Base-by-base conservation (phyloP, 2,888 invertebrate genomes). In the Cataglyphis altisquamis region DNA sequence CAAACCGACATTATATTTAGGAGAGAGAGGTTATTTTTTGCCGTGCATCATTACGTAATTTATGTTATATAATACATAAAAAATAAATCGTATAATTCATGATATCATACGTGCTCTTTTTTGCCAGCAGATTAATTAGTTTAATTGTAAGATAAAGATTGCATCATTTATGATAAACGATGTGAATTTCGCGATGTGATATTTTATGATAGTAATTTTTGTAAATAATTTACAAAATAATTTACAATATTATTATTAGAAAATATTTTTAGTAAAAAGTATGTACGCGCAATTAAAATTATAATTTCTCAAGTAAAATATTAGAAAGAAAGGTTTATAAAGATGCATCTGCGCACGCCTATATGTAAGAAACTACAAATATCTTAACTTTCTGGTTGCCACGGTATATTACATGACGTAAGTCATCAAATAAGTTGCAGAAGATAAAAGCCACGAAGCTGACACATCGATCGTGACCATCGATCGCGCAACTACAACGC, bases 381-480 rank as follows among this genome's bases (percentile, higher is more conserved):
- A 62, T 25, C 36, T 18, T 70, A 36, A 63, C 32, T 25, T 41
- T 60, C 39, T 48, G n/a, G 9, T 60, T 70, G 68, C 25, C 36
- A 70, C 60, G 45, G 3, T 60, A 48, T 25, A 57, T 32, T 32
- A 55, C 18, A 48, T 48, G 60, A 70, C 25, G 72, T 80, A 48
- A 62, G 36, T 77, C 32, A 67, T 57, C 39, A 45, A 45, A 63
- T 85, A 80, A 86, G 87, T 87, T 86, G 72, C 87, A 91, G 90
- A 88, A 72, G 64, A 82, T 82, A 82, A 36, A 80, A 70, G 15
- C 83, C 21, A 64, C 86, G 84, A 85, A 57, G 80, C 73, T 66
- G 86, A 36, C 75, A 84, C 55, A 52, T 52, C 52, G 52, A 52
- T 52, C 60, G 74, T 68, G 82, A 77, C 78, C 73, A 32, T 73